phyloP scores from a whole-genome alignment of 2,888 invertebrate species.

The Tinea semifulvella region DNA sequence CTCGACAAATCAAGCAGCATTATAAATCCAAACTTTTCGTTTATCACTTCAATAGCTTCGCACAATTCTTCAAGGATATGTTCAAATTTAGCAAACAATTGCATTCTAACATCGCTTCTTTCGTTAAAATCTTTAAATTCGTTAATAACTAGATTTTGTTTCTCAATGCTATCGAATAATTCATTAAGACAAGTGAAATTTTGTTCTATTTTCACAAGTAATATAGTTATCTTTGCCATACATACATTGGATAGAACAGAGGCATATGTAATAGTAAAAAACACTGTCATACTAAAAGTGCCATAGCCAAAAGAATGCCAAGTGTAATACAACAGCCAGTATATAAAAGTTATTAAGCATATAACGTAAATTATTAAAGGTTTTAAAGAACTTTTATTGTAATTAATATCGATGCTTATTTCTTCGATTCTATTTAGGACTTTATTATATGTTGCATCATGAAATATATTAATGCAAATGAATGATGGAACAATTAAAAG shows the following conservation, averaged over 20 bases:
- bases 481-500: slow-evolving; percentile 2
- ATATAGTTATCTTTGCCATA: neutral
- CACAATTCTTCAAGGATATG: neutral
- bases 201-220: slow-evolving; percentile 5
- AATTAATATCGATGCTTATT: neutral
- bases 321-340: neutral
- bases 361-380: neutral
- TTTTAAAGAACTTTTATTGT: neutral
- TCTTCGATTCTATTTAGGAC: neutral
- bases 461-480: neutral
- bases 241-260: neutral
- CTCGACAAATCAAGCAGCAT: neutral
- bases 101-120: neutral
- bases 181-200: slow-evolving; percentile 6
- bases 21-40: slow-evolving; percentile 9
- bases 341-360: neutral
- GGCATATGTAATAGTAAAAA: slow-evolving; percentile 8
- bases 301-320: neutral
- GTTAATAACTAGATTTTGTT: neutral
- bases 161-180: neutral
- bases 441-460: neutral
- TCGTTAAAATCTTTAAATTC: slow-evolving; percentile 7
- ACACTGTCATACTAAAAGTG: neutral
- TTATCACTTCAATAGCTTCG: slow-evolving; percentile 2
- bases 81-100: neutral